Evolutionary conservation across 2,888 invertebrate species (phyloP).

Genomic region (Andrena flavipes): DNA sequence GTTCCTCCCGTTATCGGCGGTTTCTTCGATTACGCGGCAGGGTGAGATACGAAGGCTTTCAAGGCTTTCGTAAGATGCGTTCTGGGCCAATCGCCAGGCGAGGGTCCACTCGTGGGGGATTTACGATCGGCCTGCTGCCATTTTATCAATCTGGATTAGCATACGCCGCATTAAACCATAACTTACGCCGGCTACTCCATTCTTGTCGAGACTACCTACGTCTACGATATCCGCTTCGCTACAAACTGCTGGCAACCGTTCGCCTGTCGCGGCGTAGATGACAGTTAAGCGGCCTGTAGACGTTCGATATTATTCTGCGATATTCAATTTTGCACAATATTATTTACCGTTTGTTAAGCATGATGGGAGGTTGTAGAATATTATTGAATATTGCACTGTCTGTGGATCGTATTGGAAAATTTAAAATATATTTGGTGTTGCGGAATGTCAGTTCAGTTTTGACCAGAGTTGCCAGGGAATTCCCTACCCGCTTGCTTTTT

Average conservation of each 20-base stretch:
- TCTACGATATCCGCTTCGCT: slow-evolving; percentile 40
- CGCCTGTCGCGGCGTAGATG: background rate
- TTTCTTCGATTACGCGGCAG: slow-evolving; percentile 28
- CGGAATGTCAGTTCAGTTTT: too few species aligned
- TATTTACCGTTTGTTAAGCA: too few species aligned
- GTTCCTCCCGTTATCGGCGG: slow-evolving; percentile 21
- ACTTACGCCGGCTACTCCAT: slow-evolving; percentile 69
- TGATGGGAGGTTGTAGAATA: too few species aligned
- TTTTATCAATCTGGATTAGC: slow-evolving; percentile 83
- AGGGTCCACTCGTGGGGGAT: slow-evolving; percentile 74
- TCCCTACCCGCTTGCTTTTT: too few species aligned
- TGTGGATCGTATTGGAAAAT: too few species aligned
- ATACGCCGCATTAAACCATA: slow-evolving; percentile 79
- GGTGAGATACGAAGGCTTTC: slow-evolving; percentile 56
- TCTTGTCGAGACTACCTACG: slow-evolving; percentile 49
- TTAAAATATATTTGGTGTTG: too few species aligned
- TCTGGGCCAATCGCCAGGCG: slow-evolving; percentile 65
- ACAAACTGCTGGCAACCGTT: slow-evolving; percentile 38
- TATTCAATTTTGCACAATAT: too few species aligned
- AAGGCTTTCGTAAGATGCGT: slow-evolving; percentile 62
- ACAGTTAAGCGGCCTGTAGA: slow-evolving; percentile 16
- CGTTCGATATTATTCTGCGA: too few species aligned
- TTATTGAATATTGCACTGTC: too few species aligned
- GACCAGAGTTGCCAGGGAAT: too few species aligned
- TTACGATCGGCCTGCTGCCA: slow-evolving; percentile 77